Conservation (phyloP, 1,140 invertebrate species). For the Tetraneura akinire region DNA sequence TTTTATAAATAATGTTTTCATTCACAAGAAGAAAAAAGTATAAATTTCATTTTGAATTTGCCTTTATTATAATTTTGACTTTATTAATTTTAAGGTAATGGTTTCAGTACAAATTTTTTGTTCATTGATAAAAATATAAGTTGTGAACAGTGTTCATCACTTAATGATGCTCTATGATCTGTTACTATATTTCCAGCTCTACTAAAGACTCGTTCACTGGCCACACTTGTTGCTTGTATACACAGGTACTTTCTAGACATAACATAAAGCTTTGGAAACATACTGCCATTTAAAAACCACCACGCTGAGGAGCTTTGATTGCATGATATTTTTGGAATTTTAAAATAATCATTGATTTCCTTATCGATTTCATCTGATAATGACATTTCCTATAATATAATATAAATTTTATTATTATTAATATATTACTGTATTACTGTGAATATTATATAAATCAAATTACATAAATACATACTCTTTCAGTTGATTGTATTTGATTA, state of each 20-base stretch:
- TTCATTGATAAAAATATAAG: neutral
- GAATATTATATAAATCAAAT: conserved; percentile 3
- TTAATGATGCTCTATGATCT: conserved; percentile 2
- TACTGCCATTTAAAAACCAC: neutral
- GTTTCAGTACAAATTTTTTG: neutral
- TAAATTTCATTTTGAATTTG: too few species aligned
- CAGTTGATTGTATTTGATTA: conserved; percentile 4
- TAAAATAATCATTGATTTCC: neutral
- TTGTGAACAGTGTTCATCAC: neutral
- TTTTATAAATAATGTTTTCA: too few species aligned
- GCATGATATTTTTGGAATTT: neutral
- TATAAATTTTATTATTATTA: neutral
- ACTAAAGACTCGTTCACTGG: neutral
- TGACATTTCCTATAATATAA: neutral
- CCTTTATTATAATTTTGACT: too few species aligned
- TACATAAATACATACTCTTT: neutral
- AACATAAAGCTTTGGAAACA: neutral
- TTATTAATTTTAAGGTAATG: neutral
- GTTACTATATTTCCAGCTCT: conserved; percentile 6
- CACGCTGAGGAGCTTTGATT: neutral
- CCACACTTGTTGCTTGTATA: neutral
- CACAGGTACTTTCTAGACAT: conserved; percentile 3
- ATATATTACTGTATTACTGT: neutral
- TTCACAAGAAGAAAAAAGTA: too few species aligned
- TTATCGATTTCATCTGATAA: conserved; percentile 10